Conservation (phyloP, 2,888 invertebrate genomes). For the Coenonympha glycerion region DNA sequence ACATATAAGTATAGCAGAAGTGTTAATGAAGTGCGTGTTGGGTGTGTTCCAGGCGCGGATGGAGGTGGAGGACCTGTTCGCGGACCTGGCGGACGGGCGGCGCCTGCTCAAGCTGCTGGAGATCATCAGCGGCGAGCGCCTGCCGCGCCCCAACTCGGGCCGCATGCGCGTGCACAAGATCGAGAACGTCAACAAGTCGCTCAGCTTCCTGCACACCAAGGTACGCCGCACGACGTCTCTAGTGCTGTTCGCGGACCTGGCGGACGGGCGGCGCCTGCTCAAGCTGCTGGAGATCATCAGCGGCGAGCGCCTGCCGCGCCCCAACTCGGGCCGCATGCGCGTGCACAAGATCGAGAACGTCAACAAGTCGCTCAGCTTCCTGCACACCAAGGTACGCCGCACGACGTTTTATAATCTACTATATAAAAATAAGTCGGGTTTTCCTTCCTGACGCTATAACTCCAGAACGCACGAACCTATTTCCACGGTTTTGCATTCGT, state of each 20-base stretch:
- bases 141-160: slow-evolving; percentile 97
- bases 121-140: slow-evolving; percentile 98
- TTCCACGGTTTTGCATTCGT: no score
- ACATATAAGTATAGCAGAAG: no score
- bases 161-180: slow-evolving; percentile 98
- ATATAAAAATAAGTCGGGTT: no score
- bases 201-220: slow-evolving; percentile 97
- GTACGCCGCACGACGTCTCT: no score
- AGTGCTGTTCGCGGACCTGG: slow-evolving; percentile 96
- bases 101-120: slow-evolving; percentile 87
- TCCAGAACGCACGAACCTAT: no score
- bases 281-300: slow-evolving; percentile 97
- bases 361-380: slow-evolving; percentile 96
- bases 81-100: slow-evolving; percentile 96
- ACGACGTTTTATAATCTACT: no score
- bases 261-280: slow-evolving; percentile 89
- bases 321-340: slow-evolving; percentile 96
- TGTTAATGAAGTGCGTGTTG: no score
- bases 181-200: slow-evolving; percentile 98
- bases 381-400: slow-evolving; percentile 96
- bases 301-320: slow-evolving; percentile 96
- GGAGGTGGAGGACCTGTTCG: slow-evolving; percentile 98
- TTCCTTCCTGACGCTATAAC: no score
- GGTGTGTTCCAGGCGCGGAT: slow-evolving; percentile 93
- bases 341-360: slow-evolving; percentile 99